Evolutionary conservation across 1,140 invertebrate species (phyloP), one percentile per base, ranked within the genome.

Genomic region (Drosophila mayri): DNA sequence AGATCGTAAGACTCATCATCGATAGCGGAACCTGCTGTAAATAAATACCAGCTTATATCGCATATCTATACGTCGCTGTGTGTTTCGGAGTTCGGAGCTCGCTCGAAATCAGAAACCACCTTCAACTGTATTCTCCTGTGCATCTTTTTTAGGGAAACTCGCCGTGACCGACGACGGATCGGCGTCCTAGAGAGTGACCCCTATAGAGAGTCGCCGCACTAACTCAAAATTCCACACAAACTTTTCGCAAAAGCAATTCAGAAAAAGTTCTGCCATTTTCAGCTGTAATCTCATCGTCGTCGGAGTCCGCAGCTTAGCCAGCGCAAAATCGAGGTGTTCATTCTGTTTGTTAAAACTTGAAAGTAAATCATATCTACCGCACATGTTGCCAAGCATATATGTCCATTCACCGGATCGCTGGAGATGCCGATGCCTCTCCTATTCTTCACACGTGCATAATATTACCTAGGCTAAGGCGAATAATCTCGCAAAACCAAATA

Each of bases 251-350:
- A 72, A 66, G 11, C 64, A 77, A 79, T 79, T 76, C 55, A 55
- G 52, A 55, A 79, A 82, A 73, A 65, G 54, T 67, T 88, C 80
- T 83, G 80, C 80, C 84, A 88, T 88, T 80, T 84, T 74, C 59
- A 83, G 74, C 61, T 79, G 76, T 41, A 70, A 62, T 77, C 74
- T 60, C 28, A 30, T 8, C 64, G 30, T 28, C 52, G 54, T 71
- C 75, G 72, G 75, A 81, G 68, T 32, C 54, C 44, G 14, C 68
- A 81, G 52, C 64, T 64, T 74, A 76, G 72, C 68, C 70, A 86
- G 82, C 79, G 82, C 83, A 86, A 87, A 84, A 66, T 64, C 65
- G 73, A 88, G 80, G 84, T 88, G 83, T 87, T 88, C 83, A 88
- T 84, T 80, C 76, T 71, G 35, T 77, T 47, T 65, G 61, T 44